Conservation (phyloP, 2,797 vertebrate genomes). For the Myotis pilosus region DNA sequence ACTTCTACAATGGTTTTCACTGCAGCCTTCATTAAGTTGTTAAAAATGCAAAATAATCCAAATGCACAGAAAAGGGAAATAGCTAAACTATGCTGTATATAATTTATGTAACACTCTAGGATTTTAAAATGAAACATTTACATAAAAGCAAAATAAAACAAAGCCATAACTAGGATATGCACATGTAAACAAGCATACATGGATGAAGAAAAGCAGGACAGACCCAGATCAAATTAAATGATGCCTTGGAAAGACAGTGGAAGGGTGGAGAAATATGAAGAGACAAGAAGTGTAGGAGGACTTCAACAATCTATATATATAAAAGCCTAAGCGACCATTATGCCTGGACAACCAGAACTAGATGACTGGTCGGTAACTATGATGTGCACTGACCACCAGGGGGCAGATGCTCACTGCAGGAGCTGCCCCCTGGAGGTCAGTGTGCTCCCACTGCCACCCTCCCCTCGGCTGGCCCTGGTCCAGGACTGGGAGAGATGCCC, state of each 20-base stretch:
- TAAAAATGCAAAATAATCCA: neutral
- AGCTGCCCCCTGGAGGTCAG: too few species aligned
- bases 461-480: too few species aligned
- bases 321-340: too few species aligned
- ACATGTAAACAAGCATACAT: neutral
- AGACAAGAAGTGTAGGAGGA: neutral
- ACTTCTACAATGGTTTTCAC: neutral
- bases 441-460: too few species aligned
- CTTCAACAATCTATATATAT: too few species aligned
- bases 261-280: neutral
- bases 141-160: neutral
- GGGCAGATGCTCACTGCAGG: too few species aligned
- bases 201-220: neutral
- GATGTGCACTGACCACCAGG: too few species aligned
- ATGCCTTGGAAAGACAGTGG: neutral
- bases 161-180: neutral
- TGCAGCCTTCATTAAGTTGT: neutral
- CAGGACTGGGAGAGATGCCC: too few species aligned
- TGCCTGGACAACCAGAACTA: fast-evolving
- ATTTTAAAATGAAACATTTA: neutral
- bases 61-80: neutral
- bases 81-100: neutral
- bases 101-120: neutral
- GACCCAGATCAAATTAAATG: neutral
- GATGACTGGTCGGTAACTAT: too few species aligned